phyloP scores from a whole-genome alignment of 2,888 invertebrate species.

The Nowickia ferox region DNA sequence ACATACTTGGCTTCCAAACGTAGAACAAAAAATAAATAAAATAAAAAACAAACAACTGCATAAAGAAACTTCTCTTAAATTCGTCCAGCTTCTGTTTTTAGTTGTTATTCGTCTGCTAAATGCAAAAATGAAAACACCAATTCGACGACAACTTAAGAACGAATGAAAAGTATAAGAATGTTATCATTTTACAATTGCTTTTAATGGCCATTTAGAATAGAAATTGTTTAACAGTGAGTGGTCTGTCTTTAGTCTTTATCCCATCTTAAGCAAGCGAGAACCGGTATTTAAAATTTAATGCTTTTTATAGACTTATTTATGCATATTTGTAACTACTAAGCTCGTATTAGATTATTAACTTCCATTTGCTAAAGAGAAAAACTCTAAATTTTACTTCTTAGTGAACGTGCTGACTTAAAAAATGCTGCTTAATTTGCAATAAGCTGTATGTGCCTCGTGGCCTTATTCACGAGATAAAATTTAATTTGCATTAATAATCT shows the following conservation, averaged over 20 bases:
- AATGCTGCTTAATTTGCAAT: not conserved
- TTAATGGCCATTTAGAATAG: constrained; percentile 47
- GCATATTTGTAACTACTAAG: constrained; percentile 23
- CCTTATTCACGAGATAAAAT: not conserved
- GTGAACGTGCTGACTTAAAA: not conserved
- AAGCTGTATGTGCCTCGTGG: not conserved
- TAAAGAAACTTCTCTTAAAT: constrained; percentile 4
- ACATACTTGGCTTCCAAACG: constrained; percentile 41
- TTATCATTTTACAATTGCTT: constrained; percentile 64
- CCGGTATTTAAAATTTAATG: constrained; percentile 60
- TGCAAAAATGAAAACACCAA: constrained; percentile 2
- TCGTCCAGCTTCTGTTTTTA: constrained; percentile 40
- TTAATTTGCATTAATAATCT: not conserved
- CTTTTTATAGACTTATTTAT: constrained; percentile 45
- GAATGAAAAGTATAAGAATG: constrained; percentile 41
- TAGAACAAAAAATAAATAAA: too few relatives aligned
- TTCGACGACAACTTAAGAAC: constrained; percentile 1
- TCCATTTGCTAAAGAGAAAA: not conserved
- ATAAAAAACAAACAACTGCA: not conserved
- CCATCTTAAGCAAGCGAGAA: constrained; percentile 17
- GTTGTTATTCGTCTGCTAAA: constrained; percentile 9
- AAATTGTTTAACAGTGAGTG: constrained; percentile 5
- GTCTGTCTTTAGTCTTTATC: too few relatives aligned
- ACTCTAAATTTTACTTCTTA: not conserved
- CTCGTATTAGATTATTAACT: constrained; percentile 60